A percentile compares a stretch with the other conserved stretches of the same genome.
phyloP scores from a whole-genome alignment of 1,140 invertebrate genomes.

The Cydia splendana region DNA sequence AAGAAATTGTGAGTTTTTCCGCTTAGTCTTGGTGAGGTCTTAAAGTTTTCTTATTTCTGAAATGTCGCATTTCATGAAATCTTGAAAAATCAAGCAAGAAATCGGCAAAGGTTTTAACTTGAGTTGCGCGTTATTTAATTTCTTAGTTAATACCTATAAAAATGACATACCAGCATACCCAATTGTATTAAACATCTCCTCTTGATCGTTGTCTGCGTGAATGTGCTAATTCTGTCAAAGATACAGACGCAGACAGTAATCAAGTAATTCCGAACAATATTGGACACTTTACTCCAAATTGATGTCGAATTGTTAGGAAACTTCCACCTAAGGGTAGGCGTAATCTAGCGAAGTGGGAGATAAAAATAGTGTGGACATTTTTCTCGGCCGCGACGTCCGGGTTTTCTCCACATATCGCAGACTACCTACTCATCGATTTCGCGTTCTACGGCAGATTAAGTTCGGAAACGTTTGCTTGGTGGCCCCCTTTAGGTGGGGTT shows the following conservation, averaged over 20 bases:
- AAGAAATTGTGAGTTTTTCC: not conserved
- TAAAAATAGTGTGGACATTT: slow-evolving; percentile 53
- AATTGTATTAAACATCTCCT: too few relatives aligned
- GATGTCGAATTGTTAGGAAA: not conserved
- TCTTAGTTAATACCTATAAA: too few relatives aligned
- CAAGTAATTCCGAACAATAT: not conserved
- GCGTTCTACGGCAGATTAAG: slow-evolving; percentile 64
- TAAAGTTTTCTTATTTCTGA: not conserved
- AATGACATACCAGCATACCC: too few relatives aligned
- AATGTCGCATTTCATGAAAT: not conserved
- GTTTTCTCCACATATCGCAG: slow-evolving; percentile 39
- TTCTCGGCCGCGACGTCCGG: slow-evolving; percentile 26
- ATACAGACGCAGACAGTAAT: not conserved
- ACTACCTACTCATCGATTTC: slow-evolving; percentile 59
- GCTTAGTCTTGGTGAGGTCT: not conserved
- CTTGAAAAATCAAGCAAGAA: too few relatives aligned
- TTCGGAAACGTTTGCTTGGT: slow-evolving; percentile 49
- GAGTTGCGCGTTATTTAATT: too few relatives aligned
- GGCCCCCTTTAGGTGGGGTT: slow-evolving; percentile 38
- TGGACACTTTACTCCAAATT: not conserved
- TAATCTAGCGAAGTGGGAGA: slow-evolving; percentile 19
- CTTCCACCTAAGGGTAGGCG: slow-evolving; percentile 6
- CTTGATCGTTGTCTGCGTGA: too few relatives aligned
- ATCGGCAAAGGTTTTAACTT: too few relatives aligned
- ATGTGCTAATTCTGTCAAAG: too few relatives aligned